Conservation (phyloP, 2,113 vertebrate species). For the Recurvirostra avosetta region DNA sequence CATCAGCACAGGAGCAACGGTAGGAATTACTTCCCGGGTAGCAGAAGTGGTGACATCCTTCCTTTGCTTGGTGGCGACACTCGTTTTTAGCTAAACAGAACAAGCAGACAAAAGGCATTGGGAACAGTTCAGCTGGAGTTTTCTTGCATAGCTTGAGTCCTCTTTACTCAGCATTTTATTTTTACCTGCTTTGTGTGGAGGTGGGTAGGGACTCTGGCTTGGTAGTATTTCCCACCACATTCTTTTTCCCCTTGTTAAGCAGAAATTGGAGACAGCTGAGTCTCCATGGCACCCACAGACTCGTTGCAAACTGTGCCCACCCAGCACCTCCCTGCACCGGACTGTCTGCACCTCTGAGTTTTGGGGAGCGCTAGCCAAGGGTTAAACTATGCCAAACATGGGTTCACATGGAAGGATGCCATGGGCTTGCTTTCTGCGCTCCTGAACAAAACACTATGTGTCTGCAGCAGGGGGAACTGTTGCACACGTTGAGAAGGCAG, state of each 20-base stretch:
- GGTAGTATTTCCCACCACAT: neutral
- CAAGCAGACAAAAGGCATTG: neutral
- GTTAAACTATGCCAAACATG: neutral
- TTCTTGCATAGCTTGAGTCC: neutral
- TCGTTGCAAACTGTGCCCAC: neutral
- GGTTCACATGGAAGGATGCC: neutral
- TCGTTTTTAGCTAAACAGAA: slow-evolving; percentile 71
- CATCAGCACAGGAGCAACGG: slow-evolving; percentile 80
- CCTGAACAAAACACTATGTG: neutral
- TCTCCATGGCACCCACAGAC: neutral
- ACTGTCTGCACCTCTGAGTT: neutral
- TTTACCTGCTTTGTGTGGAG: neutral
- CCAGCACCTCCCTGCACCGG: neutral
- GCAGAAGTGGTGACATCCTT: slow-evolving; percentile 88
- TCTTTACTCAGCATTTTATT: neutral
- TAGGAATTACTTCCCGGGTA: slow-evolving; percentile 56
- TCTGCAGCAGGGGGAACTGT: rapidly evolving
- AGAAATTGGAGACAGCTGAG: neutral
- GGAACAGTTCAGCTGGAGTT: neutral
- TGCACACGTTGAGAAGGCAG: neutral
- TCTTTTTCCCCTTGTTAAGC: neutral
- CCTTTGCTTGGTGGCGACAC: slow-evolving; percentile 73
- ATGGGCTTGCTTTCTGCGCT: neutral
- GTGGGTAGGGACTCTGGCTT: neutral
- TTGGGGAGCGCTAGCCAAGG: neutral